These are phyloP conservation scores for Aphaenogaster floridana DNA, from an alignment of 1,140 invertebrate genomes.

Conservation along the genomic window DNA sequence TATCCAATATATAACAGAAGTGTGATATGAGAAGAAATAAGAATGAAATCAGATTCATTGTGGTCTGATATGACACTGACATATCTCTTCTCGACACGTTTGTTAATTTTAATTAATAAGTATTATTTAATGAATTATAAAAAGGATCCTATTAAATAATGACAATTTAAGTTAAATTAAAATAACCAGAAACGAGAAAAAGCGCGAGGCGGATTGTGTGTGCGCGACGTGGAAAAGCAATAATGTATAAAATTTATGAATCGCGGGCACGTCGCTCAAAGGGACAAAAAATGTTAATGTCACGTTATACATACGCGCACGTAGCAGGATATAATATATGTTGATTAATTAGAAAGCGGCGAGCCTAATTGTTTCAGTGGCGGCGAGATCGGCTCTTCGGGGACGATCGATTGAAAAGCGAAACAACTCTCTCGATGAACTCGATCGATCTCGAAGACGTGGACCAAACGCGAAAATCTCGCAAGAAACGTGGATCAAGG, in stretches of 20 bases:
- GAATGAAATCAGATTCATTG: not conserved
- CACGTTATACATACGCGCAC: slow-evolving; percentile 77
- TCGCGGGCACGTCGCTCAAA: slow-evolving; percentile 79
- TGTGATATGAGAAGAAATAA: not conserved
- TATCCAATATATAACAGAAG: not conserved
- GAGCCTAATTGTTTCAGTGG: slow-evolving; percentile 36
- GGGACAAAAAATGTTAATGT: slow-evolving; percentile 81
- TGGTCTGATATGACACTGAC: not conserved
- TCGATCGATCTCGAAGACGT: slow-evolving; percentile 52
- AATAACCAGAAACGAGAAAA: slow-evolving; percentile 26
- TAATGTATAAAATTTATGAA: slow-evolving; percentile 86
- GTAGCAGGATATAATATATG: slow-evolving; percentile 69
- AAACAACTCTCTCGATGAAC: not conserved
- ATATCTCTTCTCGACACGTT: not conserved
- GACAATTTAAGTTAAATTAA: slow-evolving; percentile 1
- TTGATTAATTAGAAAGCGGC: slow-evolving; percentile 41
- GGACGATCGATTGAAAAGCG: slow-evolving; percentile 32
- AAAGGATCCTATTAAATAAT: not conserved
- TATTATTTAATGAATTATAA: not conserved
- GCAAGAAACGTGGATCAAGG: slow-evolving; percentile 27
- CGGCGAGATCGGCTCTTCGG: slow-evolving; percentile 46
- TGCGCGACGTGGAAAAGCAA: slow-evolving; percentile 85
- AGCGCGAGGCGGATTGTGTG: slow-evolving; percentile 66
- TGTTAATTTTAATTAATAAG: slow-evolving; percentile 19
- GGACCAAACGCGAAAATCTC: slow-evolving; percentile 54